These are phyloP conservation scores for Gryon sp. DNA, from an alignment of 1,140 invertebrate genomes.

Conservation along the genomic window DNA sequence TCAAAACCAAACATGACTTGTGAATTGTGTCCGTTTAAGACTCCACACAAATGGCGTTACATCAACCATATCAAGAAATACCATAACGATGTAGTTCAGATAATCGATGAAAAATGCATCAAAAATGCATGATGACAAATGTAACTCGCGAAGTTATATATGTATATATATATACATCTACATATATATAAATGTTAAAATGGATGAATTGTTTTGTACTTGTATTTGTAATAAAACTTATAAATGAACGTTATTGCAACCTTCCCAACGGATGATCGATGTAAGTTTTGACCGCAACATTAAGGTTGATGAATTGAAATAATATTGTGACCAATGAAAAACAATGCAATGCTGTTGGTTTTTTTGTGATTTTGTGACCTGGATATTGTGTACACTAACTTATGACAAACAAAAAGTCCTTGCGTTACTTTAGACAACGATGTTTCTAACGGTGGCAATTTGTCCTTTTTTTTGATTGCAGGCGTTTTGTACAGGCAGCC, in stretches of 20 bases:
- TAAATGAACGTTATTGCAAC: not conserved
- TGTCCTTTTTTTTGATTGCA: slow-evolving; percentile 53
- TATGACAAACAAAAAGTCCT: not conserved
- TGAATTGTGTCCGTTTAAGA: slow-evolving; percentile 76
- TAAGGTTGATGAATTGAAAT: slow-evolving; percentile 6
- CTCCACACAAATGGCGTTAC: slow-evolving; percentile 74
- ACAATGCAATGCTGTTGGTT: slow-evolving; percentile 51
- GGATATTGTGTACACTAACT: slow-evolving; percentile 59
- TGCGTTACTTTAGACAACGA: not conserved
- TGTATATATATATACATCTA: too few relatives aligned
- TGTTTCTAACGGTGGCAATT: slow-evolving; percentile 31
- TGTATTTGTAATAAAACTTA: slow-evolving; percentile 34
- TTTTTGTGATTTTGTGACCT: slow-evolving; percentile 53
- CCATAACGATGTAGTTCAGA: slow-evolving; percentile 43
- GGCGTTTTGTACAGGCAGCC: slow-evolving; percentile 47
- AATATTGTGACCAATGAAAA: slow-evolving; percentile 16
- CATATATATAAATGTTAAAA: too few relatives aligned
- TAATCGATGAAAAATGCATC: too few relatives aligned
- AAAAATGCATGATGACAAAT: too few relatives aligned
- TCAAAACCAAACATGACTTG: slow-evolving; percentile 75
- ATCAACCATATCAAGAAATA: slow-evolving; percentile 72
- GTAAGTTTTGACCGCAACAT: slow-evolving; percentile 24
- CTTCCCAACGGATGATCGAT: too few relatives aligned
- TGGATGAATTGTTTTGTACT: slow-evolving; percentile 1
- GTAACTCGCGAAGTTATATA: too few relatives aligned